Conservation (phyloP, 1,140 invertebrate genomes). For the Rhopalosiphum padi region DNA sequence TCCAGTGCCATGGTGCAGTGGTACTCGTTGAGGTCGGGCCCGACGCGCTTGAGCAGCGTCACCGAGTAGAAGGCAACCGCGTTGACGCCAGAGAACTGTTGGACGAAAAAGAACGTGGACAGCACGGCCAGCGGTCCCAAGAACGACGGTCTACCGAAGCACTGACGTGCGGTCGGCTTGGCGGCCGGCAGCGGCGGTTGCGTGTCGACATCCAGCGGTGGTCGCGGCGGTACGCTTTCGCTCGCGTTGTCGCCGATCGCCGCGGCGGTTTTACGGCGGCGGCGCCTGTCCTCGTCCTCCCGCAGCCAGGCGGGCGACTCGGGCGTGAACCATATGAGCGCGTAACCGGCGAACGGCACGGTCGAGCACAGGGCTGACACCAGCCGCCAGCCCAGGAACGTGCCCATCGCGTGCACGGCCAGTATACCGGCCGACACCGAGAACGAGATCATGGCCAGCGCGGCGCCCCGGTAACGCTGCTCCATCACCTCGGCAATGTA, state of each 20-base stretch:
- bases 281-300: slow-evolving; percentile 63
- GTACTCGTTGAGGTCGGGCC: slow-evolving; percentile 68
- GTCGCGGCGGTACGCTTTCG: slow-evolving; percentile 66
- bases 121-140: slow-evolving; percentile 70
- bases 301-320: slow-evolving; percentile 78
- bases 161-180: neutral
- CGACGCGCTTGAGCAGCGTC: slow-evolving; percentile 65
- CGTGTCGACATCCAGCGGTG: slow-evolving; percentile 62
- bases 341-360: slow-evolving; percentile 66
- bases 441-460: slow-evolving; percentile 67
- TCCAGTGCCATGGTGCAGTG: slow-evolving; percentile 73
- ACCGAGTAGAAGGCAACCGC: slow-evolving; percentile 78
- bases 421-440: slow-evolving; percentile 68
- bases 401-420: slow-evolving; percentile 68
- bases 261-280: slow-evolving; percentile 58
- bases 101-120: slow-evolving; percentile 69
- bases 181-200: slow-evolving; percentile 65
- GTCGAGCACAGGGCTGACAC: slow-evolving; percentile 67
- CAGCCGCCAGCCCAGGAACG: slow-evolving; percentile 69
- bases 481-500: slow-evolving; percentile 64
- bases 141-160: slow-evolving; percentile 61
- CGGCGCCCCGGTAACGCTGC: slow-evolving; percentile 66
- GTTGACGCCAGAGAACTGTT: slow-evolving; percentile 73
- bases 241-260: slow-evolving; percentile 62
- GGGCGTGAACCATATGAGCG: slow-evolving; percentile 67